Evolutionary conservation across 2,797 vertebrate genomes (phyloP).

Genomic region (Linurgus olivaceus): DNA sequence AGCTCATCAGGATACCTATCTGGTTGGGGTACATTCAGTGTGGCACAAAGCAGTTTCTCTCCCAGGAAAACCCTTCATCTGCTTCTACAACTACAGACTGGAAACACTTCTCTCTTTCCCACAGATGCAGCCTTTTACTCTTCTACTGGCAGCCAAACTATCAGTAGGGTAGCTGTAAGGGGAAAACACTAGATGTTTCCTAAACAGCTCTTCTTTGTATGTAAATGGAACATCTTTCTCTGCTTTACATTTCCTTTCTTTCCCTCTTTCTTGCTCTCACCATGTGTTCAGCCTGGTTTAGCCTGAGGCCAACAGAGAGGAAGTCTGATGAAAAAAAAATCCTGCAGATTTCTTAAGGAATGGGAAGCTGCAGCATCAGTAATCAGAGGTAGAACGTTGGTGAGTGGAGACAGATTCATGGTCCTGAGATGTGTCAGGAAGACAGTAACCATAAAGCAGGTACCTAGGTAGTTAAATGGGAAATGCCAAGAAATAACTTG

Average conservation of each 20-base stretch:
- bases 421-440: neutral
- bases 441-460: neutral
- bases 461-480: neutral
- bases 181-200: slow-evolving; percentile 22
- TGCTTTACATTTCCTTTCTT: slow-evolving; percentile 52
- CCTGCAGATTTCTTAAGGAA: slow-evolving; percentile 1
- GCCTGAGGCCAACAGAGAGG: neutral
- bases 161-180: slow-evolving; percentile 24
- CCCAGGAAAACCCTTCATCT: neutral
- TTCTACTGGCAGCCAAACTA: neutral
- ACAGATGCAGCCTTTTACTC: neutral
- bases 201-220: slow-evolving; percentile 45
- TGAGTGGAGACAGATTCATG: neutral
- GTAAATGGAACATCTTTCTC: slow-evolving; percentile 52
- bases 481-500: neutral
- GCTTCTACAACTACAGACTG: neutral
- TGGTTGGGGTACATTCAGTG: neutral
- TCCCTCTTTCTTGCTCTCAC: neutral
- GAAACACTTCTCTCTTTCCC: neutral
- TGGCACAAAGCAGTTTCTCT: neutral
- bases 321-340: neutral
- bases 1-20: neutral
- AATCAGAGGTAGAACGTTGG: neutral
- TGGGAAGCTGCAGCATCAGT: neutral
- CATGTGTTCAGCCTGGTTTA: slow-evolving; percentile 18